Base-by-base conservation (phyloP, 2,113 vertebrate genomes). In the Nothoprocta pentlandii region DNA sequence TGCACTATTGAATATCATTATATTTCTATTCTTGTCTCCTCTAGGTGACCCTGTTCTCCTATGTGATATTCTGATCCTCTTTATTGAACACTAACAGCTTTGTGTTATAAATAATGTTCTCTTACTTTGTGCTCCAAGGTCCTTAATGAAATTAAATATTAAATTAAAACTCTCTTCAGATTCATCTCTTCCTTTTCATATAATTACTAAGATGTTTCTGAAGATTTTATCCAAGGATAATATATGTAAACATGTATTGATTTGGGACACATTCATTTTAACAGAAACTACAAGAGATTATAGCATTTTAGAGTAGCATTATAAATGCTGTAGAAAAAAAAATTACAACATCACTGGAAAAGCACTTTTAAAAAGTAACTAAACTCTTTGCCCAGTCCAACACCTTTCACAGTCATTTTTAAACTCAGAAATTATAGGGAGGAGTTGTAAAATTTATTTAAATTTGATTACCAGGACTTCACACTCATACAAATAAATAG, bases 111-210 rank as follows among this genome's bases (percentile, higher is more conserved):
- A 96, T 96, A 95, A 95, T 93, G 68, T 64, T 86, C 93, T 96
- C 95, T 90, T 83, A 80, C 75, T 94, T 95, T 83, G 90, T 95
- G 82, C 93, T 96, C 83, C 90, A 96, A 92, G 83, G 83, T 92
- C 76, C 95, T 96, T 96, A 95, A 95, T 92, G 63, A 96, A 95
- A 94, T 96, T 94, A 95, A 96, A 94, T 96, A 94, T 93, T 96
- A 96, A 95, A 93, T 93, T 96, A 95, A 92, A 95, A 92, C 90
- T 93, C 95, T 96, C 93, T 95, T 96, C 90, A 96, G 56, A 93
- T 86, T 92, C 68, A 75, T 94, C 51, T 88, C 76, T 93, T 94
- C 90, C 79, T 92, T 96, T 92, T 90, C 85, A 93, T 93, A 96
- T 94, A 94, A 95, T 96, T 96, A 64, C 64, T 51, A 91, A 88